Evolutionary conservation across 1,140 invertebrate species (phyloP).

Genomic region (Hylaeus anthracinus): DNA sequence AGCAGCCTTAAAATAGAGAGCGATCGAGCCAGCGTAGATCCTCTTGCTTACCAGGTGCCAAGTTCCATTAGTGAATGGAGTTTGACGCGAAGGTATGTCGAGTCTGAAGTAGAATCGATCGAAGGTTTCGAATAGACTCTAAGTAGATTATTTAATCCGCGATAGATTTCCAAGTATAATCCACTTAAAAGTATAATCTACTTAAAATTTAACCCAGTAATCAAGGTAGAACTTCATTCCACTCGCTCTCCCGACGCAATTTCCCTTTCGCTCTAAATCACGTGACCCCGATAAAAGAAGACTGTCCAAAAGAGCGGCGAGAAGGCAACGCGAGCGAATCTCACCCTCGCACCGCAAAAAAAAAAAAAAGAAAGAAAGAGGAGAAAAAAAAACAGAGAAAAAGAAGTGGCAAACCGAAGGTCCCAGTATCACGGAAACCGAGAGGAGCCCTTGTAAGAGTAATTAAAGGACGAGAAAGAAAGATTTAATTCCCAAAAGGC

Average conservation of each 20-base stretch:
- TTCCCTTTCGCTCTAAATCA: background rate
- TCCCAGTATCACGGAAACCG: constrained; percentile 18
- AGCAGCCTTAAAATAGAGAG: too few species aligned
- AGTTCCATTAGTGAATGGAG: too few species aligned
- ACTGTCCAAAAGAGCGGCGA: background rate
- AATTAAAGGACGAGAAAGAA: constrained; percentile 50
- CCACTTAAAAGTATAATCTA: too few species aligned
- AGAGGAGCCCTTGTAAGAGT: constrained; percentile 43
- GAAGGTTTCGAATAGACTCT: too few species aligned
- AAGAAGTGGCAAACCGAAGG: constrained; percentile 19
- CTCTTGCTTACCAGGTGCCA: too few species aligned
- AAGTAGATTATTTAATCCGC: too few species aligned
- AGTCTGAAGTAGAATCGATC: too few species aligned
- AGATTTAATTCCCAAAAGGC: constrained; percentile 53
- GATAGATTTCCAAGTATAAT: too few species aligned
- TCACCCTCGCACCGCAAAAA: constrained; percentile 8
- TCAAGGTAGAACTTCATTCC: background rate
- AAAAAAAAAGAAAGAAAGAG: background rate
- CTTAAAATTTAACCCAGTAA: background rate
- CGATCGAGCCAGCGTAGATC: too few species aligned
- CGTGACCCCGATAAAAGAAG: background rate
- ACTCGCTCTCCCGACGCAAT: too few species aligned
- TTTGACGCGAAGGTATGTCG: too few species aligned
- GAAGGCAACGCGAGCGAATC: constrained; percentile 6
- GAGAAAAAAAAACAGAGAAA: background rate